Evolutionary conservation across 2,113 vertebrate genomes (phyloP).

Genomic region (Genyomyrus donnyi): DNA sequence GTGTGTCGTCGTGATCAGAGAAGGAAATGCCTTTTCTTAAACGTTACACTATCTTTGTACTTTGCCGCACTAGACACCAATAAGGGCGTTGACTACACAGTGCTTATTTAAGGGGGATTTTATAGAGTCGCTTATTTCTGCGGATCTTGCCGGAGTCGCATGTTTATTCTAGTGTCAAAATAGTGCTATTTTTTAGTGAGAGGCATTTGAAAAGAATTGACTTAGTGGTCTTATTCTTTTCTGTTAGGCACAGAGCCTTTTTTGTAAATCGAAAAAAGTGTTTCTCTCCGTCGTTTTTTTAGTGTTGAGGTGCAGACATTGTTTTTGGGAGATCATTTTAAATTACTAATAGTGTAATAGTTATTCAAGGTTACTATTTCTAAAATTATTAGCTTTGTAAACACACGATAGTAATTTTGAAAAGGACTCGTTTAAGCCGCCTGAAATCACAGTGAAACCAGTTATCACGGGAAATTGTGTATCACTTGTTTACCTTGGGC

Average conservation of each 20-base stretch:
- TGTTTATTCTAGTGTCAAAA: background rate
- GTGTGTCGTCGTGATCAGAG: background rate
- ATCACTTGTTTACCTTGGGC: background rate
- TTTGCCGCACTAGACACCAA: slow-evolving; percentile 14
- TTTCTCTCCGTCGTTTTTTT: background rate
- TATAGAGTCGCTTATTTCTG: background rate
- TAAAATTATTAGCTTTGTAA: background rate
- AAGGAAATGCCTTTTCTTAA: background rate
- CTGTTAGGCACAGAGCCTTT: background rate
- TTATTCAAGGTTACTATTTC: background rate
- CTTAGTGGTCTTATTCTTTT: background rate
- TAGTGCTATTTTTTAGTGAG: background rate
- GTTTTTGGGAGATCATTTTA: background rate
- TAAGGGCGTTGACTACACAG: slow-evolving; percentile 16
- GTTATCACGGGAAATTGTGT: background rate
- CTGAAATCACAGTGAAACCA: background rate
- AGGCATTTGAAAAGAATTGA: background rate
- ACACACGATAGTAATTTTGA: background rate
- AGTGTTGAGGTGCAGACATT: background rate
- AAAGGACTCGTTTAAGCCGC: background rate
- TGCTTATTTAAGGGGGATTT: background rate
- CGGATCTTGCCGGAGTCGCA: background rate
- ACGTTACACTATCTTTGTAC: background rate
- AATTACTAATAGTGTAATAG: background rate
- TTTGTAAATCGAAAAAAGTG: background rate